A percentile compares a stretch with the other conserved stretches of the same genome.
Evolutionary conservation across 2,797 vertebrate genomes (phyloP).

Genomic region (Rhinoraja longicauda): DNA sequence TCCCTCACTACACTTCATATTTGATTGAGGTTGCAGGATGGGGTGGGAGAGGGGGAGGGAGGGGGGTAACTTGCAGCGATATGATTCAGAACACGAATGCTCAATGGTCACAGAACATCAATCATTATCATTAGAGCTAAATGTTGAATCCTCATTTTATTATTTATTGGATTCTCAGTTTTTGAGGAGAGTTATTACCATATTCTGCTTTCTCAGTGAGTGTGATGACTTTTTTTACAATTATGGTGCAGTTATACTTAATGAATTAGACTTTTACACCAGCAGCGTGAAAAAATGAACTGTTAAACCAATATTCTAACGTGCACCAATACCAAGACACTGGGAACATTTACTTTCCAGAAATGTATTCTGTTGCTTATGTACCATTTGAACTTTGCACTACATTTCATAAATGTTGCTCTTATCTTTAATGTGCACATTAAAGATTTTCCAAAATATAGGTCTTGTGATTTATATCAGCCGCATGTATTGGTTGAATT

Average conservation of each 20-base stretch:
- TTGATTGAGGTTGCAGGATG: not conserved
- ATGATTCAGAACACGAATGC: not conserved
- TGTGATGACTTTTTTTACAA: not conserved
- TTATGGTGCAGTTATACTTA: not conserved
- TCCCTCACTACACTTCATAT: not conserved
- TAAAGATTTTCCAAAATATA: constrained; percentile 14
- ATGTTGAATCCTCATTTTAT: not conserved
- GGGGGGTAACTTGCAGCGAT: not conserved
- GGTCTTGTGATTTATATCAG: not conserved
- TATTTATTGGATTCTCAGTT: not conserved
- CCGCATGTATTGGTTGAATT: not conserved
- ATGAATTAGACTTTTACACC: not conserved
- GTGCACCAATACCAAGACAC: not conserved
- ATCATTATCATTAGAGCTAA: too few relatives aligned
- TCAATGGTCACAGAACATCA: not conserved
- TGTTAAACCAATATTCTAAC: not conserved
- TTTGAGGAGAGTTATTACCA: not conserved
- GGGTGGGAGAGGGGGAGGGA: too few relatives aligned
- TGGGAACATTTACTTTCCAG: constrained; percentile 12
- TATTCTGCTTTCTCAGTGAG: too few relatives aligned
- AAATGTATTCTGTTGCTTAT: not conserved
- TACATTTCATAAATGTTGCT: not conserved
- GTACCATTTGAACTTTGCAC: constrained; percentile 5
- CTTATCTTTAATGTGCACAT: constrained; percentile 22
- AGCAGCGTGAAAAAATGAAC: constrained; percentile 1